These are phyloP conservation scores for Oscheius myriophilus DNA, from an alignment of 2,888 invertebrate species.

Conservation along the genomic window DNA sequence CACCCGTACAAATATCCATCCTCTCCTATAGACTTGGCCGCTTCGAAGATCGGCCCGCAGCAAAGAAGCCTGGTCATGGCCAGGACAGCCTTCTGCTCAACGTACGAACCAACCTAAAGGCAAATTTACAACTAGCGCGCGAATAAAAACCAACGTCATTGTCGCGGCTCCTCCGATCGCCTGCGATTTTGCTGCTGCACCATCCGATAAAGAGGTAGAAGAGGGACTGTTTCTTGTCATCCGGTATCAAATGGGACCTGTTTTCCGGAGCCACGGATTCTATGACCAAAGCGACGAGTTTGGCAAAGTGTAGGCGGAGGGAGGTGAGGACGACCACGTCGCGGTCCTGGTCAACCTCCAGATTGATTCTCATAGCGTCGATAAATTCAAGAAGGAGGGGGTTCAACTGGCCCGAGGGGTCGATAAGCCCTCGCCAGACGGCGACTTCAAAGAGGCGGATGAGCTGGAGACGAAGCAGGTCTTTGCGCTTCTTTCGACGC, in stretches of 20 bases:
- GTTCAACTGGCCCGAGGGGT: conserved; percentile 84
- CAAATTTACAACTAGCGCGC: no score
- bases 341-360: conserved; percentile 89
- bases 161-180: conserved; percentile 37
- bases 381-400: conserved; percentile 91
- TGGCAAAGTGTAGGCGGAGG: conserved; percentile 90
- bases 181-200: conserved; percentile 80
- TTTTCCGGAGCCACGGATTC: conserved; percentile 72
- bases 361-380: conserved; percentile 88
- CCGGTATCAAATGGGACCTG: conserved; percentile 78
- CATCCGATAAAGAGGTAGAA: conserved; percentile 92
- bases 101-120: conserved; percentile 63
- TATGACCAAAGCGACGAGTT: conserved; percentile 90
- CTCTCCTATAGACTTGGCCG: conserved; percentile 56
- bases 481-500: conserved; percentile 86
- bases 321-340: conserved; percentile 85
- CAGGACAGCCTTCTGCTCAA: conserved; percentile 77
- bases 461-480: conserved; percentile 89
- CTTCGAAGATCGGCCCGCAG: conserved; percentile 92
- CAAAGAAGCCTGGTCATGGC: conserved; percentile 95
- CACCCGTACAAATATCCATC: conserved; percentile 91
- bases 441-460: conserved; percentile 84
- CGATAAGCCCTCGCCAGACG: conserved; percentile 77
- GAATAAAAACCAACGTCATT: conserved; percentile 14
- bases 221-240: conserved; percentile 85